Percentiles rank a stretch among this genome's conserved stretches.
These are phyloP conservation scores for Eubucco bourcierii DNA, from an alignment of 2,113 vertebrate species.

Conservation along the genomic window DNA sequence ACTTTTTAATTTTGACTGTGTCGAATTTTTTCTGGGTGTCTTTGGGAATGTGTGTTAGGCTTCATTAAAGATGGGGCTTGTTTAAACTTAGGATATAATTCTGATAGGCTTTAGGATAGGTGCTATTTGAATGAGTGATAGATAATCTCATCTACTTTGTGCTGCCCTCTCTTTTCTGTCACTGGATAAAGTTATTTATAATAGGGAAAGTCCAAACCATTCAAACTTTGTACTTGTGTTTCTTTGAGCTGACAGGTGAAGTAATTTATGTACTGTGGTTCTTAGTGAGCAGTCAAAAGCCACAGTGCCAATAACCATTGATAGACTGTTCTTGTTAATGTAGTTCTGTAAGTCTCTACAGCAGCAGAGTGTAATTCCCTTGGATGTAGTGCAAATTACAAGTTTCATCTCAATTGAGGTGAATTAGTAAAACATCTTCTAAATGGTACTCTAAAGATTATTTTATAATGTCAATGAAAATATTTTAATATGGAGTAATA, in stretches of 20 bases:
- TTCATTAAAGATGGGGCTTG: neutral
- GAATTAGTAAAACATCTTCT: conserved; percentile 42
- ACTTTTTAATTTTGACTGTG: neutral
- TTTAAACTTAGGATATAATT: neutral
- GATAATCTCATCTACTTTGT: neutral
- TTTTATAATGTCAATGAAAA: conserved; percentile 38
- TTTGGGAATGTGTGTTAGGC: neutral
- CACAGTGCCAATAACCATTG: conserved; percentile 55
- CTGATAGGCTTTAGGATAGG: neutral
- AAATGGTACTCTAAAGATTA: conserved; percentile 31
- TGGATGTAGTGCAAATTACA: conserved; percentile 41
- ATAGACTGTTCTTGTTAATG: conserved; percentile 55
- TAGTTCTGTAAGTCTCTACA: conserved; percentile 32
- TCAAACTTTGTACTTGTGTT: conserved; percentile 36
- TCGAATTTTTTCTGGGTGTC: neutral
- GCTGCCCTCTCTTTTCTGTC: neutral
- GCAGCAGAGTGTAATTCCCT: conserved; percentile 16
- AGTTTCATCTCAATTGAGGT: conserved; percentile 46
- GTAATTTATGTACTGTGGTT: conserved; percentile 56
- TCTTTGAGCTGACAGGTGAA: conserved; percentile 55
- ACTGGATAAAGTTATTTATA: neutral
- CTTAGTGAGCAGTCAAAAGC: conserved; percentile 59
- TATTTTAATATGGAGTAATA: conserved; percentile 26
- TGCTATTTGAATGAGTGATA: neutral
- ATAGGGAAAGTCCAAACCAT: neutral